These are phyloP conservation scores for Stegodyphus dumicola DNA, from an alignment of 1,140 invertebrate genomes.

Conservation along the genomic window DNA sequence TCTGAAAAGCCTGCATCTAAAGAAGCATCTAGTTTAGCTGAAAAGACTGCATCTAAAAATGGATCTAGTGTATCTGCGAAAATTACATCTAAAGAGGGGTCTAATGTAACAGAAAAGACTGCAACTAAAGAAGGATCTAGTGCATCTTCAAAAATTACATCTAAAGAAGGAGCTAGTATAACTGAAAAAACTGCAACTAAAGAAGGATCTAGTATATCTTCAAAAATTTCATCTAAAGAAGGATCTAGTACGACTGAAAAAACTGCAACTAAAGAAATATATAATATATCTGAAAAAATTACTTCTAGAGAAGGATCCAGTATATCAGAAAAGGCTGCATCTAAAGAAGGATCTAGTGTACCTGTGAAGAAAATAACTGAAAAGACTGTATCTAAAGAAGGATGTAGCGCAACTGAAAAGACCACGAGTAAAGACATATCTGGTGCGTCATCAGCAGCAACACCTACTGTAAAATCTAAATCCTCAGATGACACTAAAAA, in stretches of 20 bases:
- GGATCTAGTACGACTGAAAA: neutral
- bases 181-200: constrained; percentile 13
- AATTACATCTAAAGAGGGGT: neutral
- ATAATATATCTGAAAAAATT: constrained; percentile 6
- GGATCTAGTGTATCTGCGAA: neutral
- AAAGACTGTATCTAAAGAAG: constrained; percentile 2
- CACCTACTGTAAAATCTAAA: neutral
- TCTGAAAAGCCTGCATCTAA: constrained; percentile 8
- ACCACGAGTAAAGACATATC: neutral
- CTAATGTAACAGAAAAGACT: constrained; percentile 10
- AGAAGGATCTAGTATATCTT: neutral
- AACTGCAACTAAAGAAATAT: neutral
- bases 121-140: neutral
- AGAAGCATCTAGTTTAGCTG: neutral
- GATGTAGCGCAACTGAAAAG: constrained; percentile 1
- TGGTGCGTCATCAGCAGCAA: neutral
- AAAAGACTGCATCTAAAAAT: constrained; percentile 1
- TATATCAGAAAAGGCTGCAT: constrained; percentile 8
- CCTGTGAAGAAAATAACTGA: neutral
- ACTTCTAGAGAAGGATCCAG: neutral
- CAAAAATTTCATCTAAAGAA: constrained; percentile 7
- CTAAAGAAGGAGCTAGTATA: neutral
- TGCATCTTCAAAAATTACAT: neutral
- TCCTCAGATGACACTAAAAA: neutral
- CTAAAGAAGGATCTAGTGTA: neutral